Evolutionary conservation across 2,113 vertebrate genomes (phyloP).

Genomic region (Colius striatus): DNA sequence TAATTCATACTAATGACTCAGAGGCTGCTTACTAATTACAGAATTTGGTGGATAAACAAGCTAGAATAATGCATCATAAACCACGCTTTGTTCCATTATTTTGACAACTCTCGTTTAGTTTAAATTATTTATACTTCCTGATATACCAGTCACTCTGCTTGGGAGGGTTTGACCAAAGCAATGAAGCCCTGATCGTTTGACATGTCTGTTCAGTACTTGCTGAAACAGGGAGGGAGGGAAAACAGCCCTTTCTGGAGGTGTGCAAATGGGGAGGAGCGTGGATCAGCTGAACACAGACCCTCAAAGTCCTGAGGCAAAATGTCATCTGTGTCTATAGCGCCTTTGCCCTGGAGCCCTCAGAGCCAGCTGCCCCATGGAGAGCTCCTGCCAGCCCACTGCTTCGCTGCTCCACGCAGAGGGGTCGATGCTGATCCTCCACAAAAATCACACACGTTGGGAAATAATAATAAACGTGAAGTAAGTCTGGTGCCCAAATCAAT

Average conservation of each 20-base stretch:
- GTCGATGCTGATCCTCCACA: not conserved
- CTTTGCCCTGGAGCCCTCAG: not conserved
- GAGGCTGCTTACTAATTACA: slow-evolving; percentile 64
- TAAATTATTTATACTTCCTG: slow-evolving; percentile 51
- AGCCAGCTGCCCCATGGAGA: not conserved
- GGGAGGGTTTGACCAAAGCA: slow-evolving; percentile 12
- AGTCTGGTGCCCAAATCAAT: not conserved
- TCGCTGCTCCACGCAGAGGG: not conserved
- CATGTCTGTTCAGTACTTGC: not conserved
- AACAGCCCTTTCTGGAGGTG: not conserved
- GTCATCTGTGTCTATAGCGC: not conserved
- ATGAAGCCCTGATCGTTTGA: slow-evolving; percentile 3
- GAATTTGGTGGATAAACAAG: slow-evolving; percentile 68
- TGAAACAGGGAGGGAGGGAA: not conserved
- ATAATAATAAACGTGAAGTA: not conserved
- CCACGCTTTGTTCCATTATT: slow-evolving; percentile 62
- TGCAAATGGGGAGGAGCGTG: not conserved
- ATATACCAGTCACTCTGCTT: not conserved
- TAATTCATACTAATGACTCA: slow-evolving; percentile 61
- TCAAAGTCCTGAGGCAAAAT: not conserved
- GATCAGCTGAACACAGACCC: not conserved
- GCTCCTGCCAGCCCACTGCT: not conserved
- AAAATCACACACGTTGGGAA: not conserved
- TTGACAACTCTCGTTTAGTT: slow-evolving; percentile 46
- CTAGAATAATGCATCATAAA: slow-evolving; percentile 57